Percentiles rank a stretch among this genome's conserved stretches.
phyloP scores from a whole-genome alignment of 2,113 vertebrate genomes.

The Centropus unirufus region DNA sequence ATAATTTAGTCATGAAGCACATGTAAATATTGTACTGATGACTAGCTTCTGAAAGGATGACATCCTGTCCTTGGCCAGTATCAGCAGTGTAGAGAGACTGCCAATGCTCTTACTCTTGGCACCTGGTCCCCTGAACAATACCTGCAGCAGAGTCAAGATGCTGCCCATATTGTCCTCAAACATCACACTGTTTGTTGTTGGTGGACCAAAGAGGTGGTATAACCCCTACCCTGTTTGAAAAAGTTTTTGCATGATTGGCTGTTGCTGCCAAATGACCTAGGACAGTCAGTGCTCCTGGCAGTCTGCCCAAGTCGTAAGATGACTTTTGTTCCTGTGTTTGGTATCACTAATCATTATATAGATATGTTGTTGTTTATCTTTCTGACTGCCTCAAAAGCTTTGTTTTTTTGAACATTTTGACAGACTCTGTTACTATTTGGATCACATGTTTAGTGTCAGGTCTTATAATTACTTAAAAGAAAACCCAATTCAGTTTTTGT shows the following conservation, averaged over 20 bases:
- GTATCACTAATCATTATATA: background rate
- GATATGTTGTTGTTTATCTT: background rate
- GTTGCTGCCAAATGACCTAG: background rate
- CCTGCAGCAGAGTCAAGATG: background rate
- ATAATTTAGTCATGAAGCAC: background rate
- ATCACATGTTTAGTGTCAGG: background rate
- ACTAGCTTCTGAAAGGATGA: background rate
- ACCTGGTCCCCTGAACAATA: accelerated
- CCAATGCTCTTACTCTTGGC: background rate
- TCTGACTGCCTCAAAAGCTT: background rate
- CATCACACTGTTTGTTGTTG: background rate
- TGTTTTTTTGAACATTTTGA: background rate
- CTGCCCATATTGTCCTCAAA: background rate
- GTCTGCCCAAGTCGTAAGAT: background rate
- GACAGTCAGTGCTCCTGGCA: background rate
- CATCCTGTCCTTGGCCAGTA: background rate
- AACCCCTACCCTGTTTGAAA: background rate
- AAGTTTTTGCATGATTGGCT: background rate
- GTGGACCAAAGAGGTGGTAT: background rate
- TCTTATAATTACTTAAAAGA: background rate
- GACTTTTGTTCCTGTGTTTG: background rate
- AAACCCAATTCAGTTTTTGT: background rate
- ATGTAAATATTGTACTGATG: background rate
- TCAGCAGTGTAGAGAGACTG: accelerated
- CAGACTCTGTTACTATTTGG: background rate